Evolutionary conservation across 2,797 vertebrate species (phyloP), one percentile per base, ranked within the genome.

Genomic region (Cynopterus sphinx): DNA sequence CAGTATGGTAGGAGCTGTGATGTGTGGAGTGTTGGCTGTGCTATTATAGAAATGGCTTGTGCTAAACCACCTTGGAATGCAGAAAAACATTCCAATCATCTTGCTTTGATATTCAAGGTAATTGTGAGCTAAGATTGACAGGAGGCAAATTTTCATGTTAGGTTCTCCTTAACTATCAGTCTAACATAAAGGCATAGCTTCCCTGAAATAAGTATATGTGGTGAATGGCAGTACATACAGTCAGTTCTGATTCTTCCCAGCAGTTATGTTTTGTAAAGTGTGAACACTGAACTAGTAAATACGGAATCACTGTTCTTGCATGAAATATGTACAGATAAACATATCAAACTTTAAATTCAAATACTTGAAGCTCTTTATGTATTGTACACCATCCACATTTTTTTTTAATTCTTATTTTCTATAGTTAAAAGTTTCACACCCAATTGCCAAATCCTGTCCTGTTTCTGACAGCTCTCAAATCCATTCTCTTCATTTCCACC

Each of bases 91-190:
- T 99, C 99, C 73, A 99, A 99, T 98, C 99, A 99, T 97, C 98
- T 99, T 96, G 99, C 99, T 77, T 98, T 99, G 93, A 99, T 99
- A 98, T 99, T 99, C 97, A 99, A 99, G 99, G 99, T 99, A 97
- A 97, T 59, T 87, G 3, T 82, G 65, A 86, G n/a, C 70, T 96
- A 78, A 83, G 91, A 87, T n/a, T 82, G 65, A 55, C 33, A 39
- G 61, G 51, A 51, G 51, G n/a, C 22, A 83, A 0, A 73, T 91
- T 93, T 51, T 89, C 36, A 77, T 26, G 31, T 49, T 49, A 16
- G 43, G 21, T 74, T 85, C 67, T 77, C 39, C 65, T 39, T 87
- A 68, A 13, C 33, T 73, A 8, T 89, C 57, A 55, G 2, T 59
- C 63, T 95, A 73, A 63, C 31, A 6, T 71, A 67, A 88, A 94